Evolutionary conservation across 2,888 invertebrate genomes (phyloP), one percentile per base, ranked within the genome.

Genomic region (Morpho deidamia): DNA sequence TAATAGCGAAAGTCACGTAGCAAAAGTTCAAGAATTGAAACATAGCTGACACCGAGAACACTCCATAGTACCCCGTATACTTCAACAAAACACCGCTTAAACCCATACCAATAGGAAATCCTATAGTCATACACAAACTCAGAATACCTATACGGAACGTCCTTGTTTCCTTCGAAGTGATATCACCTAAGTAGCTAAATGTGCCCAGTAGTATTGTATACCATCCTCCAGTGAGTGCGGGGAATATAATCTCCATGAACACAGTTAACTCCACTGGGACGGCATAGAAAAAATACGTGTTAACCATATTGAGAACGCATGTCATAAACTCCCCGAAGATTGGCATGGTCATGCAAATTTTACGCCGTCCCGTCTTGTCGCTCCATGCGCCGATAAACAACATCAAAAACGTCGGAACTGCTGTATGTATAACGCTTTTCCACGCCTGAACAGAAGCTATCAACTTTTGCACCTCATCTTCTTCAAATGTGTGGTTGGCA

Each of bases 311-410:
- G 5, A 91, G 76, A 0, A 89, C 12, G 53, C 86, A 87, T 8
- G 90, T 88, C 65, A 90, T 71, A 44, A 91, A 78, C 63, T 92
- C 92, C 37, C 92, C 92, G 7, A 88, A 66, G 40, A 92, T 83
- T 0, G 92, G 92, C 65, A 91, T 68, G 4, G 92, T 64, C 83
- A 93, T 91, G 62, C 91, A 92, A 1, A 91, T 90, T 67, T 92
- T 92, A 42, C 92, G 78, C 49, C 83, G 78, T 3, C 91, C 91
- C 1, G 91, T 90, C 55, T 91, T 90, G 65, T 92, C 92, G 57
- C 92, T 92, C 92, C 92, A 93, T 0, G 92, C 91, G 0, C 92
- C 92, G n/a, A 92, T 78, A 50, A 93, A 91, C 7, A 92, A 71
- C 71, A 92, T 90, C 11, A 92, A 63, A 1, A 91, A 11, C 0